Evolutionary conservation across 2,113 vertebrate genomes (phyloP).

Genomic region (Polypterus bichir): DNA sequence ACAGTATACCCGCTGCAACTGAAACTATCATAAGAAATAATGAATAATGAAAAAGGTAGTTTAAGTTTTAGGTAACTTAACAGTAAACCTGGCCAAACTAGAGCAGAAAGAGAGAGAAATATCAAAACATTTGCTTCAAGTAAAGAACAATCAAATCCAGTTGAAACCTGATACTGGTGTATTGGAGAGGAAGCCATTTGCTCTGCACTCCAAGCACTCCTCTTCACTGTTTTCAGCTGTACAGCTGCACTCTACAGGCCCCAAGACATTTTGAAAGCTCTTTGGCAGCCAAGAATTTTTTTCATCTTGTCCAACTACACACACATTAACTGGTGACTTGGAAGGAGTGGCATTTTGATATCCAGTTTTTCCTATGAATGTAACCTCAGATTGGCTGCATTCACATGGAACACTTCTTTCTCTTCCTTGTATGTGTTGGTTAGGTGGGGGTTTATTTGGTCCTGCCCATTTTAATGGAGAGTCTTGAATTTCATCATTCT

Average conservation of each 20-base stretch:
- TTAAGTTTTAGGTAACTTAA: too few species aligned
- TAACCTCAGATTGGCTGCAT: slow-evolving; percentile 47
- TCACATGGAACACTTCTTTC: slow-evolving; percentile 26
- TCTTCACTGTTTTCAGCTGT: slow-evolving; percentile 8
- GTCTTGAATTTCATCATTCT: slow-evolving; percentile 42
- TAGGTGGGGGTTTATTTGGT: background rate
- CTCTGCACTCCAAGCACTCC: slow-evolving; percentile 30
- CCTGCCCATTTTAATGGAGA: slow-evolving; percentile 5
- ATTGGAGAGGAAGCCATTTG: slow-evolving; percentile 22
- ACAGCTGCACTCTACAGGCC: slow-evolving; percentile 34
- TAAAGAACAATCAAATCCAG: too few species aligned
- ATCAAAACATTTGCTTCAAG: too few species aligned
- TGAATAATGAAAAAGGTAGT: too few species aligned
- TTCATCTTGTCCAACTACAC: too few species aligned
- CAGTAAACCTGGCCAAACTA: too few species aligned
- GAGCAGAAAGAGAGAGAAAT: too few species aligned
- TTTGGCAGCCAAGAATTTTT: background rate
- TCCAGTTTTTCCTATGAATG: slow-evolving; percentile 21
- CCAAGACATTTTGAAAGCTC: slow-evolving; percentile 20
- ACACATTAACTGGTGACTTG: too few species aligned
- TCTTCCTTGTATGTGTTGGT: background rate
- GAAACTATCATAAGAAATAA: too few species aligned
- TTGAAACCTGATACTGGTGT: background rate
- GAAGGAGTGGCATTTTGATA: too few species aligned
- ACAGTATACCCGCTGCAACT: too few species aligned